Evolutionary conservation across 2,113 vertebrate genomes (phyloP), one percentile per base, ranked within the genome.

Genomic region (Lonchura striata): DNA sequence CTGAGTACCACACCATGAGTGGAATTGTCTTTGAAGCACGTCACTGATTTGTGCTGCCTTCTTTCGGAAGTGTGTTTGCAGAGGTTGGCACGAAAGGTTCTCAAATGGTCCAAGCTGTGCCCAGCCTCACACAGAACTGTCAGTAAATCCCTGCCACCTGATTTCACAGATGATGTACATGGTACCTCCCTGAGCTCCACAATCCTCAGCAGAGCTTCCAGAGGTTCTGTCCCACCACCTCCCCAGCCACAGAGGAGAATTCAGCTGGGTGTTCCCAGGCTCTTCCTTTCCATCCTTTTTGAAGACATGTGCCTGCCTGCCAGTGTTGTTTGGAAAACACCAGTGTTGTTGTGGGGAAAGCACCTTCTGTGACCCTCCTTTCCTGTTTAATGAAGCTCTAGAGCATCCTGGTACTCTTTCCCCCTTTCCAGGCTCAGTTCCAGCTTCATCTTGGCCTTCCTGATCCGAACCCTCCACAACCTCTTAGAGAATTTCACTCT

Each of bases 1-100:
- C 33, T 5, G 2, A 19, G 9, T 21, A 56, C 4, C 3, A 25
- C 2, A 1, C 17, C 3, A 0, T 15, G 25, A 74, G 22, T 30
- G 10, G 31, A 79, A 63, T 60, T 71, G 68, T 9, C 13, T 79
- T 4, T 46, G 31, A 60, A 60, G 11, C 10, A 28, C 10, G 12
- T n/a, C n/a, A 63, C 31, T 31, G 31, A 41, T 64, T 50, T 31
- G 4, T 41, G 3, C 28, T 71, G 11, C 39, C 25, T 69, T 68
- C 49, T 37, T 64, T n/a, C 39, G 18, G 79, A 44, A 64, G 4
- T 11, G 3, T 27, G 4, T 71, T 79, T 66, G 42, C 41, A 35
- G 11, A 53, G 4, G 13, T 3, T 2, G 7, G 25, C 47, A 49
- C 10, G 8, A 80, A 57, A 82, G 7, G 21, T 9, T 69, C 35